A percentile compares a stretch with the other conserved stretches of the same genome.
These are phyloP conservation scores for Chrysaora quinquecirrha DNA, from an alignment of 30 jellyfish, hydroid and myxozoan genomes.

Conservation along the genomic window DNA sequence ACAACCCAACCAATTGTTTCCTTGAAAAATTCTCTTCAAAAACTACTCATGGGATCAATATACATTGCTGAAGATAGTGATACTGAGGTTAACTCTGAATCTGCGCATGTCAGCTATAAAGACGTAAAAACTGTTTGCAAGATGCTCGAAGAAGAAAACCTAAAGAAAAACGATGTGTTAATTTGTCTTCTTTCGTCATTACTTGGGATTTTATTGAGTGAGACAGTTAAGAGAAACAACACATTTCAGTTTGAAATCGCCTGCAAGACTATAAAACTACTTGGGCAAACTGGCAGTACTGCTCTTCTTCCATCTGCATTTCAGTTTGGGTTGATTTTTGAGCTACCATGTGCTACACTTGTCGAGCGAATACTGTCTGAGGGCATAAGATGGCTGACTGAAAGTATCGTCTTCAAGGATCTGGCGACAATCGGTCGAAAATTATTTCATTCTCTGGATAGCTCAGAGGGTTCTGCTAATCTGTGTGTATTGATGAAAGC, in stretches of 20 bases:
- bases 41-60: slow-evolving; percentile 22
- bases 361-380: slow-evolving; percentile 15
- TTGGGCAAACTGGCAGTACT: not conserved
- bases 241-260: slow-evolving; percentile 50
- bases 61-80: not conserved
- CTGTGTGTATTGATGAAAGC: not conserved
- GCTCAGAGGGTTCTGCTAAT: too few species aligned
- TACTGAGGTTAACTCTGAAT: not conserved
- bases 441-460: not conserved
- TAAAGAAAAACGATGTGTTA: slow-evolving; percentile 32
- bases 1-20: not conserved
- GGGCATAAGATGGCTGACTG: slow-evolving; percentile 2
- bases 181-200: slow-evolving; percentile 53
- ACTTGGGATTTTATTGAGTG: slow-evolving; percentile 55
- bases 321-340: slow-evolving; percentile 26
- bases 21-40: not conserved
- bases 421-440: not conserved
- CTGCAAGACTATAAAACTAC: slow-evolving; percentile 16
- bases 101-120: not conserved
- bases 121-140: slow-evolving; percentile 55
- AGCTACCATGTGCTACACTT: slow-evolving; percentile 15
- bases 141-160: slow-evolving; percentile 32
- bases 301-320: not conserved
- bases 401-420: slow-evolving; percentile 1
- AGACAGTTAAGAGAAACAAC: slow-evolving; percentile 16